These are phyloP conservation scores for Andrena marginata DNA, from an alignment of 2,888 invertebrate genomes.

Conservation along the genomic window DNA sequence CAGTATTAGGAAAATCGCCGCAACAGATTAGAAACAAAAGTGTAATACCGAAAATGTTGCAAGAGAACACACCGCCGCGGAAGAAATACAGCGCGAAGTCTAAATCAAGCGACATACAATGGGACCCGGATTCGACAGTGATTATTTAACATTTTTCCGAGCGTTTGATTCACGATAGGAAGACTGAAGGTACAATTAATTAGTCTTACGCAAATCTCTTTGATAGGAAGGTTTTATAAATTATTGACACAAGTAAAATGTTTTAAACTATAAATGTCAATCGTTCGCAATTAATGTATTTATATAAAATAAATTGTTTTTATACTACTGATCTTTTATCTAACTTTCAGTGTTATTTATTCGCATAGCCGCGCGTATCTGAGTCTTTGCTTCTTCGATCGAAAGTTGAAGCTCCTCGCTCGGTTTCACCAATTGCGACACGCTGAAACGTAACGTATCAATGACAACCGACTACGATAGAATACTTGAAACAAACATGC, in stretches of 20 bases:
- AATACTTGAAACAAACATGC: background rate
- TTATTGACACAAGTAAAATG: slow-evolving; percentile 19
- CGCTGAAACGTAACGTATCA: slow-evolving; percentile 61
- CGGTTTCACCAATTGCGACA: slow-evolving; percentile 73
- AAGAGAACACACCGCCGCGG: slow-evolving; percentile 80
- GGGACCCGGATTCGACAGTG: slow-evolving; percentile 79
- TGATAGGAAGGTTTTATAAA: background rate
- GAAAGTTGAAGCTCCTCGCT: slow-evolving; percentile 76
- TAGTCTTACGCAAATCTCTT: background rate
- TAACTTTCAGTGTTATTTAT: slow-evolving; percentile 37
- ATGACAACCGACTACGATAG: slow-evolving; percentile 14
- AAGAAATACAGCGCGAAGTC: slow-evolving; percentile 65
- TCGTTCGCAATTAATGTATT: slow-evolving; percentile 34
- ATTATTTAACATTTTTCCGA: slow-evolving; percentile 72
- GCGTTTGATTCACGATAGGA: background rate
- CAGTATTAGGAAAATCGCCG: slow-evolving; percentile 68
- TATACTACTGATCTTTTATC: background rate
- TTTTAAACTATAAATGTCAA: slow-evolving; percentile 9
- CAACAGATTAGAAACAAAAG: slow-evolving; percentile 72
- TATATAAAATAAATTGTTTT: slow-evolving; percentile 48
- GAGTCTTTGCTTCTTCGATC: slow-evolving; percentile 74
- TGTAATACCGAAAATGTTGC: slow-evolving; percentile 63
- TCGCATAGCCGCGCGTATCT: slow-evolving; percentile 78
- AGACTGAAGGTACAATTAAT: slow-evolving; percentile 4
- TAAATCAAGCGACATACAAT: slow-evolving; percentile 73